Percentiles rank a stretch among this genome's conserved stretches.
phyloP scores from a whole-genome alignment of 2,113 vertebrate species.

The Microcebus lehilahytsara region DNA sequence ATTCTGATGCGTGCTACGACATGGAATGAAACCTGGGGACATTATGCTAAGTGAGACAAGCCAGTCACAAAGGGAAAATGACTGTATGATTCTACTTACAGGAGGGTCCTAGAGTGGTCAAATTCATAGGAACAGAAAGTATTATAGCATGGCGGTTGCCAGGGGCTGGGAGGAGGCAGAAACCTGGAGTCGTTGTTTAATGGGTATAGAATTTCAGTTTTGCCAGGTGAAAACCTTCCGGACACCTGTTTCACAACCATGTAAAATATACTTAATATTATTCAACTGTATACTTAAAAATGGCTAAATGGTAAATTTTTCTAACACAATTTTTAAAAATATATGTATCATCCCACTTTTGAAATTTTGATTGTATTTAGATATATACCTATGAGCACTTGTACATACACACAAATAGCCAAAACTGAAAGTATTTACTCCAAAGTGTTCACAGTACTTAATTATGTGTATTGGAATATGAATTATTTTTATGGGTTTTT shows the following conservation, averaged over 20 bases:
- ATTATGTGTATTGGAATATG: not conserved
- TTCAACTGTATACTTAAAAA: not conserved
- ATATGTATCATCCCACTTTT: not conserved
- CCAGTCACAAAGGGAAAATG: not conserved
- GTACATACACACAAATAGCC: too few relatives aligned
- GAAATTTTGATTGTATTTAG: not conserved
- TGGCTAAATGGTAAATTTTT: not conserved
- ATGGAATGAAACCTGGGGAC: not conserved
- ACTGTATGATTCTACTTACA: not conserved
- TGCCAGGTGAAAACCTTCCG: not conserved
- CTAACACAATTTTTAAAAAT: not conserved
- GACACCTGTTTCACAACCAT: too few relatives aligned
- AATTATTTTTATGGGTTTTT: not conserved
- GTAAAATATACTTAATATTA: not conserved
- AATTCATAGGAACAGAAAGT: not conserved
- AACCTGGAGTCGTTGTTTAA: not conserved
- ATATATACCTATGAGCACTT: not conserved
- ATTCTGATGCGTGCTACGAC: not conserved
- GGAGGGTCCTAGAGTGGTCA: not conserved
- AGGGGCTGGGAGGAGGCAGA: too few relatives aligned
- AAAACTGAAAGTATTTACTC: not conserved
- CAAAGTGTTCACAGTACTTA: not conserved
- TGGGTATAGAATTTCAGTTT: not conserved
- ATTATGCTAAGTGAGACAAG: not conserved
- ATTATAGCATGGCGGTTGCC: too few relatives aligned